phyloP scores from a whole-genome alignment of 2,888 invertebrate species.

The Amphiduros pacificus region DNA sequence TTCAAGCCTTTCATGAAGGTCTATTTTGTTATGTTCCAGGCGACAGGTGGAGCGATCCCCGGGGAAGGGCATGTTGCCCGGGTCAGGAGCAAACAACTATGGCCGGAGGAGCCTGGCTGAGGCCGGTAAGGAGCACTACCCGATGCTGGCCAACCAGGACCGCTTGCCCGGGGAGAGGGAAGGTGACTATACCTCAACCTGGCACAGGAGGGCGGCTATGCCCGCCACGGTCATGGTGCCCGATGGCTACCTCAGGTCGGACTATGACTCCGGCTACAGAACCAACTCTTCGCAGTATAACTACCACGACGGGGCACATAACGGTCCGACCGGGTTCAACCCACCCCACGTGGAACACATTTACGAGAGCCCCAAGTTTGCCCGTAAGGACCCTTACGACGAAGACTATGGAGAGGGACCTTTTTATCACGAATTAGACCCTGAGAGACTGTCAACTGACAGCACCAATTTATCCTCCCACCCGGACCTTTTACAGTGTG shows the following conservation, averaged over 20 bases:
- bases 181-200: conserved; percentile 9
- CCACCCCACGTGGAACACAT: conserved; percentile 22
- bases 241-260: conserved; percentile 5
- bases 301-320: neutral
- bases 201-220: conserved; percentile 4
- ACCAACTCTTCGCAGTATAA: conserved; percentile 1
- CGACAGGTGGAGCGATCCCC: neutral
- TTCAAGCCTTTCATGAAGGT: too few species aligned
- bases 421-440: conserved; percentile 12
- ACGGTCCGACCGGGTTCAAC: neutral
- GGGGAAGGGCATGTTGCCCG: neutral
- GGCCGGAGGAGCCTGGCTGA: conserved; percentile 4
- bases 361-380: conserved; percentile 24
- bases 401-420: conserved; percentile 12
- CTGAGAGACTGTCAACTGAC: conserved; percentile 1
- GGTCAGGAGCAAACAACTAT: neutral
- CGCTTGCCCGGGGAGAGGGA: neutral
- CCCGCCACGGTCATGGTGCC: conserved; percentile 5
- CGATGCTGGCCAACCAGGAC: conserved; percentile 11
- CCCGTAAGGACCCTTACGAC: conserved; percentile 5
- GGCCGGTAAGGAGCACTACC: conserved; percentile 9
- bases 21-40: too few species aligned
- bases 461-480: neutral
- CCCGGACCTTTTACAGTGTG: conserved; percentile 6
- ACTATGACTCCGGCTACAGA: conserved; percentile 3